A percentile compares a stretch with the other conserved stretches of the same genome.
phyloP scores from a whole-genome alignment of 2,113 vertebrate species.

The Platycercus adscitus region DNA sequence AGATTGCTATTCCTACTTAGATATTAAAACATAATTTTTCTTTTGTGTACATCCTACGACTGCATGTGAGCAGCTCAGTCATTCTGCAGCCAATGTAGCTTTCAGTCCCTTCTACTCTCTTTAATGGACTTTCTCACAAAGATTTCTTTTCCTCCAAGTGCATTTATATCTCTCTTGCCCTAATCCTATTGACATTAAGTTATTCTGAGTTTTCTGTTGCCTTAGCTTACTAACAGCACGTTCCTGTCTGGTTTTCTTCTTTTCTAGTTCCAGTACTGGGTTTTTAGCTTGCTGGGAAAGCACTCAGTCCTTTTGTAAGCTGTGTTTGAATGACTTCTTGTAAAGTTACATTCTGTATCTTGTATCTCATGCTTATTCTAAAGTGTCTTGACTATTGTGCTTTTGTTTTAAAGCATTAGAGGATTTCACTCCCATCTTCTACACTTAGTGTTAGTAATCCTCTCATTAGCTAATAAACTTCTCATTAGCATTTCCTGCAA shows the following conservation, averaged over 20 bases:
- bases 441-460: not conserved
- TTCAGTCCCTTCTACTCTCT: not conserved
- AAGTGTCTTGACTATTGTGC: not conserved
- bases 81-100: not conserved
- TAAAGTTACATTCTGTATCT: not conserved
- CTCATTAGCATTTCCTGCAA: not conserved
- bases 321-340: conserved; percentile 4
- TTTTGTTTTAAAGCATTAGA: not conserved
- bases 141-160: conserved; percentile 1
- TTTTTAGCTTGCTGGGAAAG: not conserved
- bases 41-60: not conserved
- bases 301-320: not conserved
- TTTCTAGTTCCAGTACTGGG: not conserved
- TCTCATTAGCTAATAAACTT: not conserved
- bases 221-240: conserved; percentile 37
- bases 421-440: not conserved
- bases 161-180: not conserved
- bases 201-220: conserved; percentile 29
- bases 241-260: conserved; percentile 18
- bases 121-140: not conserved
- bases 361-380: not conserved
- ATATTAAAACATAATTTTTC: not conserved
- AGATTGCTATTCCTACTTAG: not conserved
- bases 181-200: conserved; percentile 39
- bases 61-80: not conserved